Evolutionary conservation across 1,140 invertebrate genomes (phyloP), one percentile per base, ranked within the genome.

Genomic region (Anastatus disparis): DNA sequence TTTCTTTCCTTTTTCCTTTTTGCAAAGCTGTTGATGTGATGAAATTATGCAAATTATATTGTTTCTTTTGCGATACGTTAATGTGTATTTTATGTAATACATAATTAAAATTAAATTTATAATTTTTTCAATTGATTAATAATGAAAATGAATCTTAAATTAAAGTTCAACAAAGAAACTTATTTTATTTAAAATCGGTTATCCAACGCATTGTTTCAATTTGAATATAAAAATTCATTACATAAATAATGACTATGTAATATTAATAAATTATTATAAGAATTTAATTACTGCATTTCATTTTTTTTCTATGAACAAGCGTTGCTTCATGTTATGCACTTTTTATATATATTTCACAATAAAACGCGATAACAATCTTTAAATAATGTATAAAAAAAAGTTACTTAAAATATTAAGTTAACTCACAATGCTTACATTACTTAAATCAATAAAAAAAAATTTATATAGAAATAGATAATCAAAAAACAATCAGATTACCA

Each of bases 341-440:
- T 59, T 59, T 29, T 35, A 35, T 42, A 59, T 12, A 56, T 42
- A 59, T 59, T 59, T 59, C 29, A 35, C 52, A 55, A 35, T 35
- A 17, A 15, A 15, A 55, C 24, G 31, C 29, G 52, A 55, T 55
- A 55, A 55, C n/a, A 55, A 55, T 55, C 26, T 55, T 20, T 12
- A 27, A 31, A 55, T 55, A 55, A 31, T 31, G 9, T n/a, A 15
- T 29, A 31, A 29, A n/a, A n/a, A n/a, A 31, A 2, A 55, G 48
- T 52, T 52, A 24, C 48, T 52, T 52, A 27, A 46, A 35, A 6
- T 35, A 35, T 35, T 35, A 35, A 35, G 4, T 35, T 10, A 10
- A 10, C 4, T 35, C 10, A 35, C 31, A 35, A 20, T 46, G 22
- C 22, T 20, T 46, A 20, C 22, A 46, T 46, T 0, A 22, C 44